Conservation (phyloP, 2,797 vertebrate species). For the Mormyrus hasselquistii region DNA sequence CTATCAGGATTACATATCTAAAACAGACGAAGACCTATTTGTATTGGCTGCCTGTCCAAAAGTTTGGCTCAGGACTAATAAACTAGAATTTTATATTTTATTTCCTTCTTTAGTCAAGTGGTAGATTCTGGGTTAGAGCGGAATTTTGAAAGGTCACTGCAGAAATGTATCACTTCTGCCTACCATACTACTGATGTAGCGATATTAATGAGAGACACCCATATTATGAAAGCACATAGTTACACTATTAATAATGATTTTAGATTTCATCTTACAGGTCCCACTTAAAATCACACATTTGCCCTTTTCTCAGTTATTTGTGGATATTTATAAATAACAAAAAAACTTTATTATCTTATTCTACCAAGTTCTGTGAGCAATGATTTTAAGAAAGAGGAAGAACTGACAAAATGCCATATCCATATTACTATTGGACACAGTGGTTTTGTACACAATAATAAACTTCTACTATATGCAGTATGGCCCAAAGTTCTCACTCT, state of each 20-base stretch:
- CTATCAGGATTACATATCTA: neutral
- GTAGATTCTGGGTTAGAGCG: neutral
- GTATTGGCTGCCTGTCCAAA: neutral
- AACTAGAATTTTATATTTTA: neutral
- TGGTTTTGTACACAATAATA: neutral
- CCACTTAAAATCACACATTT: neutral
- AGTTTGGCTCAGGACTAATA: neutral
- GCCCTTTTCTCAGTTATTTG: neutral
- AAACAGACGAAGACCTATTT: neutral
- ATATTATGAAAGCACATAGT: neutral
- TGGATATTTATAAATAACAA: neutral
- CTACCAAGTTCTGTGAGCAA: neutral
- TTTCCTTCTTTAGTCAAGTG: neutral
- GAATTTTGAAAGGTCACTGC: neutral
- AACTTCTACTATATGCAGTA: neutral
- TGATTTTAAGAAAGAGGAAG: neutral
- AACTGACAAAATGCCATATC: neutral
- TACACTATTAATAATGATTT: neutral
- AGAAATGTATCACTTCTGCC: neutral
- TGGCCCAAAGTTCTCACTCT: neutral
- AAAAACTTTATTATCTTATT: neutral
- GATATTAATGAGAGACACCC: neutral
- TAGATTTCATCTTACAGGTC: neutral
- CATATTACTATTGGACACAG: neutral
- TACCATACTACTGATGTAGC: neutral